Evolutionary conservation across 2,888 invertebrate species (phyloP), one percentile per base, ranked within the genome.

Genomic region (Mayetiola destructor): DNA sequence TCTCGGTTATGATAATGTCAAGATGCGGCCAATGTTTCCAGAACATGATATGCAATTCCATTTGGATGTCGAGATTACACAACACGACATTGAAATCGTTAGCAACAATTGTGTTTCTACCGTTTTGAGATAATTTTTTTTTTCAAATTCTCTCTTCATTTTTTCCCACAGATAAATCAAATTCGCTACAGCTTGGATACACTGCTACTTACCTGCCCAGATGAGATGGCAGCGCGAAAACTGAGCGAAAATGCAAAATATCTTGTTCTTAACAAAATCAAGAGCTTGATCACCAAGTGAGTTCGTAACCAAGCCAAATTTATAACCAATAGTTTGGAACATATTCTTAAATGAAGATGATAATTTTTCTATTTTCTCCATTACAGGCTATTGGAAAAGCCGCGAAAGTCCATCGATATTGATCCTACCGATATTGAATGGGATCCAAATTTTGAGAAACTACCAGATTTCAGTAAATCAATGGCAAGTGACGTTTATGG

Each of bases 61-160:
- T 56, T 82, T 94, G 66, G 92, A 94, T 69, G 81, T 82, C 0
- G 80, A 83, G 57, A 76, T 91, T 56, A 69, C 73, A 56, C 75
- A 80, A 3, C 76, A 80, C 2, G 86, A 87, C 64, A 74, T 88
- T 32, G 75, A 79, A 55, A 9, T 32, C 14, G 42, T 53, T n/a
- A 16, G 12, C n/a, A 23, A 23, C 16, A n/a, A 5, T 40, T 20
- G 18, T 40, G 20, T 54, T 32, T 21, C 23, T 23, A 20, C 3
- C 12, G 12, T 20, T 42, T 39, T 39, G 21, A 12, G 12, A 42
- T 42, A 12, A 12, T 39, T 5, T 12, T 12, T 10, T 39, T n/a
- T n/a, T n/a, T n/a, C n/a, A n/a, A n/a, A n/a, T n/a, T n/a, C n/a
- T n/a, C n/a, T n/a, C n/a, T 48, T 4, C n/a, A 14, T 35, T 35